These are phyloP conservation scores for Cephus rjabovi DNA, from an alignment of 2,888 invertebrate genomes.

Conservation along the genomic window DNA sequence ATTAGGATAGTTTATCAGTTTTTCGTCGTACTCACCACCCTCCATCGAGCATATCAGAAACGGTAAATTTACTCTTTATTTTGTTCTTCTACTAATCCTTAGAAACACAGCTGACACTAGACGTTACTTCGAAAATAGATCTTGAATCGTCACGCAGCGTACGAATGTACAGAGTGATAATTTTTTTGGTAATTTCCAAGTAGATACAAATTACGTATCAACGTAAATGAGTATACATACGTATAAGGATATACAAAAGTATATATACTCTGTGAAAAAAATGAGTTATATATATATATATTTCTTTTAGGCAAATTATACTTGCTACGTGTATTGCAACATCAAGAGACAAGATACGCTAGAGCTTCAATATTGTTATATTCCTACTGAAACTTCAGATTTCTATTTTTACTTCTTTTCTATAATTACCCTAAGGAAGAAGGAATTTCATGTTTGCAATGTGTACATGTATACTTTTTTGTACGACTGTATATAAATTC, in stretches of 20 bases:
- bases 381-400: too few relatives aligned
- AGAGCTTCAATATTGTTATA: too few relatives aligned
- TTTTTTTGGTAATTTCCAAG: neutral
- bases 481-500: constrained; percentile 33
- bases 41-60: neutral
- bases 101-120: neutral
- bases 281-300: neutral
- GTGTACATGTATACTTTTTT: neutral
- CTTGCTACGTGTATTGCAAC: too few relatives aligned
- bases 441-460: neutral
- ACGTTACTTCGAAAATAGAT: neutral
- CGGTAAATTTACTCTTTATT: neutral
- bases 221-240: neutral
- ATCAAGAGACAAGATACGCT: too few relatives aligned
- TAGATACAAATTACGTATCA: neutral
- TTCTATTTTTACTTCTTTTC: too few relatives aligned
- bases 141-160: neutral
- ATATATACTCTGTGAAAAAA: neutral
- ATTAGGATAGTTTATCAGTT: neutral
- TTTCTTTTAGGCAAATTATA: too few relatives aligned
- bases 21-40: neutral
- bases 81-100: neutral
- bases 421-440: neutral
- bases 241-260: neutral
- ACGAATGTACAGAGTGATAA: neutral